Percentiles rank a stretch among this genome's conserved stretches.
Conservation (phyloP, 2,797 vertebrate species). For the Chelon auratus region DNA sequence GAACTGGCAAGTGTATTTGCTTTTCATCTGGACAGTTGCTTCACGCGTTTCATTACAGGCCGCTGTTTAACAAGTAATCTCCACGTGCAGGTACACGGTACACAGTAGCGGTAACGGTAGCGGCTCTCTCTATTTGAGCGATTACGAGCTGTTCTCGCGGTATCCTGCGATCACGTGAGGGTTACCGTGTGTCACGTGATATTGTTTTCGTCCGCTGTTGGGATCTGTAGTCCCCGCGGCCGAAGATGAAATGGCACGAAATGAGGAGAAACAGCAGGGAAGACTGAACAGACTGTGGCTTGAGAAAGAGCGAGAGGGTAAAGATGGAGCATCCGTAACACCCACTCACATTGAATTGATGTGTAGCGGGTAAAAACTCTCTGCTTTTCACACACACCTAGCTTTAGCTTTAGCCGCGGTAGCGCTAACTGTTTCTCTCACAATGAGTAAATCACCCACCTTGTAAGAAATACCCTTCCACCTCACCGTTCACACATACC, state of each 20-base stretch:
- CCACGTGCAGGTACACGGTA: no score
- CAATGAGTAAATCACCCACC: not conserved
- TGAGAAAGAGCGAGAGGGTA: constrained; percentile 84
- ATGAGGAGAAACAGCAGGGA: constrained; percentile 87
- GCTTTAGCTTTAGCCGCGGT: constrained; percentile 13
- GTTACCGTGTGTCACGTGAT: constrained; percentile 53
- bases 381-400: not conserved
- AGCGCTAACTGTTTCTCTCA: constrained; percentile 5
- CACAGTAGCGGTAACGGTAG: no score
- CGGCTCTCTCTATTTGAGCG: not conserved
- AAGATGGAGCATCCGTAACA: rapidly evolving
- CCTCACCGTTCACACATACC: rapidly evolving
- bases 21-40: no score
- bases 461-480: not conserved
- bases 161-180: not conserved
- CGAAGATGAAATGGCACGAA: constrained; percentile 81
- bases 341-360: rapidly evolving
- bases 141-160: constrained; percentile 2
- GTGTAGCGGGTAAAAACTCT: not conserved
- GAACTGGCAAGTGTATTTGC: no score
- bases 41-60: no score
- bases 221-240: not conserved
- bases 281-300: constrained; percentile 86
- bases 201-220: constrained; percentile 26
- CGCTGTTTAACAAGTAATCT: no score